Evolutionary conservation across 1,140 invertebrate species (phyloP), one percentile per base, ranked within the genome.

Genomic region (Drosophila leontia): DNA sequence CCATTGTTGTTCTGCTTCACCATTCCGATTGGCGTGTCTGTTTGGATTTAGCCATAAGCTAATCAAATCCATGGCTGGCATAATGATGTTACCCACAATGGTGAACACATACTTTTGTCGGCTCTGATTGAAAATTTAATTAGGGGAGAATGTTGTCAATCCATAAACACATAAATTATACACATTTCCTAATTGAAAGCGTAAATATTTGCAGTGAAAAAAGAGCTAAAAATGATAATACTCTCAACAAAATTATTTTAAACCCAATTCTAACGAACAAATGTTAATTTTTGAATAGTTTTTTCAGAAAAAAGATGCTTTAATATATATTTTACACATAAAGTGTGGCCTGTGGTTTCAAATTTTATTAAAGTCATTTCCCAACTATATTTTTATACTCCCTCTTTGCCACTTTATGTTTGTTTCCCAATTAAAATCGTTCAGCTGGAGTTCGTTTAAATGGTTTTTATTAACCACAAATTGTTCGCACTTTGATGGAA

Each of bases 41-140:
- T 69, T 74, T 60, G 82, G 85, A 90, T 90, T 87, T 87, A 72
- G 74, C 84, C 79, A 71, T 87, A 88, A 87, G 84, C 84, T 87
- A 84, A 88, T 87, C 80, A 81, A 76, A 87, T 87, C 83, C 84
- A 88, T 88, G 75, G 80, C 80, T 58, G 47, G 77, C 80, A 78
- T 84, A 88, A 87, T 87, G 84, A 83, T 70, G 68, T 53, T 45
- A 64, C 44, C 60, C 26, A 19, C 39, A 13, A 12, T 29, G 56
- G 63, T 26, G 42, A 37, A 8, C 37, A 71, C 61, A 61, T 64
- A 39, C 50, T 72, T 69, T 59, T 53, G 39, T 53, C 65, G 47
- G 35, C 19, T 62, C 23, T 39, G 64, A 85, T 82, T 71, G 69
- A 61, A 76, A 78, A 85, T 88, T 75, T 75, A 78, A 88, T 87